A percentile compares a stretch with the other conserved stretches of the same genome.
These are phyloP conservation scores for Odocoileus hemionus DNA, from an alignment of 2,113 vertebrate species.

Conservation along the genomic window DNA sequence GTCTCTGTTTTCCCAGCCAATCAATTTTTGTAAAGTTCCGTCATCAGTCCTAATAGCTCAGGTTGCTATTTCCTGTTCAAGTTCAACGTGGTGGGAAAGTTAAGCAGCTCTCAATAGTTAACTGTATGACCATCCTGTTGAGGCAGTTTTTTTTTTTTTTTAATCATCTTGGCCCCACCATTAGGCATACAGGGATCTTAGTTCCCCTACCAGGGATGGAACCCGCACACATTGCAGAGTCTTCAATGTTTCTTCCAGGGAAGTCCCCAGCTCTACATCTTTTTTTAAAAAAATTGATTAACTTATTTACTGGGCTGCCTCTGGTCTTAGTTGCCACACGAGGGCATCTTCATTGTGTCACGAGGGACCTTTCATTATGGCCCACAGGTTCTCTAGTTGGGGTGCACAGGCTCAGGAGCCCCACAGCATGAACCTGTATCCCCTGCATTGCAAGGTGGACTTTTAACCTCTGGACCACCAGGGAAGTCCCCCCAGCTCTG, in stretches of 20 bases:
- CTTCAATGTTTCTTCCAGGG: neutral
- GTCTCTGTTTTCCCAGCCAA: neutral
- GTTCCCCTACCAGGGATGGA: neutral
- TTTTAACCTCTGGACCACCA: neutral
- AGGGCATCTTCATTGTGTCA: neutral
- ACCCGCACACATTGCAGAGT: neutral
- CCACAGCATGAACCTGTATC: neutral
- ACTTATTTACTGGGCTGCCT: neutral
- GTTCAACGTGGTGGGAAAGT: accelerated
- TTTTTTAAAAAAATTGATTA: neutral
- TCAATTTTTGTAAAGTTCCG: neutral
- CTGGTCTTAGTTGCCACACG: neutral
- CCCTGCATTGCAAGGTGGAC: neutral
- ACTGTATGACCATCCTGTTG: accelerated
- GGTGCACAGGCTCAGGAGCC: neutral
- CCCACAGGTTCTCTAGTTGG: neutral
- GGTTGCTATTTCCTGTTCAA: no score
- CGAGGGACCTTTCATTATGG: neutral
- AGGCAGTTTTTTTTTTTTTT: neutral
- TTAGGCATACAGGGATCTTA: neutral
- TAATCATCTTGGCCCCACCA: neutral
- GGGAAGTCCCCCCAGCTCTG: neutral
- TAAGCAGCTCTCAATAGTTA: no score
- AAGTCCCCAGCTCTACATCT: neutral
- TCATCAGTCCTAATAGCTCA: accelerated